Base-by-base conservation (phyloP, 2,888 invertebrate species). In the Hemithea aestivaria region DNA sequence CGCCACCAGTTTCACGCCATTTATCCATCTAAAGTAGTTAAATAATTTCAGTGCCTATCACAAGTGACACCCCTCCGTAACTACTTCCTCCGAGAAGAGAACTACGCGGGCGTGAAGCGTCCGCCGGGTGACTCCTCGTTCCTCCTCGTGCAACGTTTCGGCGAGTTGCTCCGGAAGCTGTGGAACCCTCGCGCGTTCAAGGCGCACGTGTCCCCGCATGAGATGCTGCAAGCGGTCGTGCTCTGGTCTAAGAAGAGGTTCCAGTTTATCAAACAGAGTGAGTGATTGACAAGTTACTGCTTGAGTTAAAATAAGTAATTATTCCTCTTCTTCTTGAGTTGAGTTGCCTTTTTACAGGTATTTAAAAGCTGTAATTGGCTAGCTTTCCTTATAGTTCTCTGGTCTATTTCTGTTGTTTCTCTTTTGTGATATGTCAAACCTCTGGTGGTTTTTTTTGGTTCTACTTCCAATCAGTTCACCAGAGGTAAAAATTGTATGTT, bases 181-280 rank as follows among this genome's bases (percentile, higher is more conserved):
- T 99, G 99, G 99, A 99, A 99, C 79, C 98, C 99, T 0, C 89
- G 97, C 24, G 99, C 99, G 65, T 99, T 99, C 73, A 99, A 99
- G 80, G 96, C 99, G 0, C 99, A 99, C 67, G 99, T 99, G 0
- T 98, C 98, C 10, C 99, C 99, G 0, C 99, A 99, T 72, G 99
- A 99, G 89, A 99, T 99, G 99, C 87, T 99, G 11, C 99, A 99
- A 69, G 97, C 99, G 28, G 96, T 98, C 11, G 97, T 99, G 2
- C 85, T 99, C 47, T 97, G 97, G 95, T 96, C 98, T 66, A 95
- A 95, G 76, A 98, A 99, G 73, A 91, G 93, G 53, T 99, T 99
- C 73, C 99, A 99, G 81, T 98, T 99, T 68, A 99, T 98, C 1
- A 94, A 97, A 65, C 99, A 99, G 88, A 98, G 96, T 94, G 69